Percentiles rank a stretch among this genome's conserved stretches.
Evolutionary conservation across 2,888 invertebrate species (phyloP).

Genomic region (Lithophane socia): DNA sequence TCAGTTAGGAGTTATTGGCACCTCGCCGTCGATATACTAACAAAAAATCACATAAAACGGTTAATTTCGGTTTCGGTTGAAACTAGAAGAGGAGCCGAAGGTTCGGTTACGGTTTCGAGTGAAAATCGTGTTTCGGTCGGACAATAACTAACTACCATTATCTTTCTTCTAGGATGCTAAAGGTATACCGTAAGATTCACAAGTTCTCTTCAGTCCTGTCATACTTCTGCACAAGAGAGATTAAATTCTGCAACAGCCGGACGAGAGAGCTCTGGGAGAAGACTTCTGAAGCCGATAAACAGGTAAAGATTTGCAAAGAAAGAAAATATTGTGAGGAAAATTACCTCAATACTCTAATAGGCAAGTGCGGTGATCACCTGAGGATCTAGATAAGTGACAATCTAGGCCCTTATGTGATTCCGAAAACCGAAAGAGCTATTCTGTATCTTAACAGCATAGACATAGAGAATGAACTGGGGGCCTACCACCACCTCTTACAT

Average conservation of each 20-base stretch:
- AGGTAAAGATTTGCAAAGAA: slow-evolving; percentile 69
- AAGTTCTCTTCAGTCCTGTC: slow-evolving; percentile 93
- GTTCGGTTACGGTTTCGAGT: too few relatives aligned
- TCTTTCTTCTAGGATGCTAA: slow-evolving; percentile 91
- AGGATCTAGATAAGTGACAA: background rate
- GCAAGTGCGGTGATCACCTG: background rate
- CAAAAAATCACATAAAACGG: too few relatives aligned
- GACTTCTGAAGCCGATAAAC: slow-evolving; percentile 78
- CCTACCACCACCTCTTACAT: too few relatives aligned
- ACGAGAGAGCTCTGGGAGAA: slow-evolving; percentile 90
- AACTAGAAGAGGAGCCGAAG: too few relatives aligned
- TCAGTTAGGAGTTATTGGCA: too few relatives aligned
- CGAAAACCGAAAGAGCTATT: background rate
- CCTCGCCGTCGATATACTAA: too few relatives aligned
- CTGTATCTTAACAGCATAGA: too few relatives aligned
- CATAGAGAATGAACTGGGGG: too few relatives aligned
- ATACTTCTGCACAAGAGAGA: slow-evolving; percentile 94
- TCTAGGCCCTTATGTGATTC: background rate
- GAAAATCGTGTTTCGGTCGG: too few relatives aligned
- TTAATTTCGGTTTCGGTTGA: too few relatives aligned
- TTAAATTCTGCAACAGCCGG: slow-evolving; percentile 93
- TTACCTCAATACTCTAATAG: background rate
- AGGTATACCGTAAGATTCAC: slow-evolving; percentile 94
- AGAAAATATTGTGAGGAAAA: background rate
- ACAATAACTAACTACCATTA: background rate